Evolutionary conservation across 2,888 invertebrate genomes (phyloP), one percentile per base, ranked within the genome.

Genomic region (Melanophora roralis): DNA sequence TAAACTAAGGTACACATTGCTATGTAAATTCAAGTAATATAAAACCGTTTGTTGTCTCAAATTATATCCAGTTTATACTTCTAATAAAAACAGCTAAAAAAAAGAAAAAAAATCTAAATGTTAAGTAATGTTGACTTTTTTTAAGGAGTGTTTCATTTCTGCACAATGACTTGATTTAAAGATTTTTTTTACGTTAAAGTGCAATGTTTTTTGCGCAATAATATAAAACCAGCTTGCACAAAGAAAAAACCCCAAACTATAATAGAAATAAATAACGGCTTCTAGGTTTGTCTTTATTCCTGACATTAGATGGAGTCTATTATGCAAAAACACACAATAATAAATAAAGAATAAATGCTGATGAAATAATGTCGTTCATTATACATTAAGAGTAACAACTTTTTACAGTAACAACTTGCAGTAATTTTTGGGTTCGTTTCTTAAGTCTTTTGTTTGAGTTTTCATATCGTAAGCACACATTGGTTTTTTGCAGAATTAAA

Each of bases 91-190:
- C 6, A n/a, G n/a, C n/a, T n/a, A n/a, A n/a, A n/a, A n/a, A 27
- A 27, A 27, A 27, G 4, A 5, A 27, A 27, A 27, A 27, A 27
- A 27, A 27, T 27, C 23, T 16, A 47, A 40, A 9, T 14, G 14
- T 38, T 11, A 53, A 32, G 7, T 16, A 23, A 40, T 9, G 14
- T 36, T 68, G 14, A 12, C 7, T 38, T 67, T 55, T 51, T 32
- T 9, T 27, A 34, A 57, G 78, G 73, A 68, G 78, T 78, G 73
- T 36, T 73, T 36, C 57, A 64, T 36, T 68, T 27, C 57, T 49
- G 9, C 71, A 40, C 47, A 45, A 59, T 40, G 47, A 78, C 73
- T 78, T 34, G 73, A 51, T 68, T 78, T 67, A 36, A 73, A 78
- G 68, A 78, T 73, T 68, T 73, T 43, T 67, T 60, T 14, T 67